Base-by-base conservation (phyloP, 2,113 vertebrate species). In the Salminus brasiliensis region DNA sequence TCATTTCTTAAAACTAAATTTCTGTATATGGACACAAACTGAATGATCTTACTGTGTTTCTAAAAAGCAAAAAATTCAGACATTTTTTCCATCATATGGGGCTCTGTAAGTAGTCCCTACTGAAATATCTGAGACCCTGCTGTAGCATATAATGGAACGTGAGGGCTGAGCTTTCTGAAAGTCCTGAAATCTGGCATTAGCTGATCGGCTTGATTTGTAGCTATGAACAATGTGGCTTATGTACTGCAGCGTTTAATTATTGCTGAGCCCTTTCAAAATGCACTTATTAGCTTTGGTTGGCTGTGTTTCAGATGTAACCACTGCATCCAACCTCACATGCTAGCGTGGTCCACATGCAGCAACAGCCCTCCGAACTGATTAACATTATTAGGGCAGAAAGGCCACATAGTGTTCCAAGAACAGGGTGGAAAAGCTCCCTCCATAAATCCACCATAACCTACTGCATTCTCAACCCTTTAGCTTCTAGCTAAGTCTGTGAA, bases 401-500 rank as follows among this genome's bases (percentile, higher is more conserved):
- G n/a, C 23, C 39, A 16, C 45, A 41, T 27, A 25, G 30, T 53
- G 32, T 32, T 11, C 16, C 10, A 43, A 5, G 29, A 49, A 32
- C 29, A 43, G n/a, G 0, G 12, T 67, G 18, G 39, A 16, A 52
- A 63, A 6, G 13, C 57, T 18, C 30, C 36, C 21, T 47, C 23
- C 32, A 81, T 43, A 68, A 68, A 78, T 53, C 68, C 27, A 10
- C 21, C 45, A 23, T 81, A 75, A 80, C 74, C 63, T 43, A 43
- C 72, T 83, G 62, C 72, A 74, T 66, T 62, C 7, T 49, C 36
- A 52, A 23, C 18, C 59, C 63, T 76, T 47, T 4, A 65, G 34
- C 59, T 47, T 65, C 9, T 7, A 49, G 62, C 21, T 49, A n/a
- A 43, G 55, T 53, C 49, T 43, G 2, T 55, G 25, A 5, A 16